Evolutionary conservation across 2,797 vertebrate species (phyloP), one percentile per base, ranked within the genome.

Genomic region (Malacoraja senta): DNA sequence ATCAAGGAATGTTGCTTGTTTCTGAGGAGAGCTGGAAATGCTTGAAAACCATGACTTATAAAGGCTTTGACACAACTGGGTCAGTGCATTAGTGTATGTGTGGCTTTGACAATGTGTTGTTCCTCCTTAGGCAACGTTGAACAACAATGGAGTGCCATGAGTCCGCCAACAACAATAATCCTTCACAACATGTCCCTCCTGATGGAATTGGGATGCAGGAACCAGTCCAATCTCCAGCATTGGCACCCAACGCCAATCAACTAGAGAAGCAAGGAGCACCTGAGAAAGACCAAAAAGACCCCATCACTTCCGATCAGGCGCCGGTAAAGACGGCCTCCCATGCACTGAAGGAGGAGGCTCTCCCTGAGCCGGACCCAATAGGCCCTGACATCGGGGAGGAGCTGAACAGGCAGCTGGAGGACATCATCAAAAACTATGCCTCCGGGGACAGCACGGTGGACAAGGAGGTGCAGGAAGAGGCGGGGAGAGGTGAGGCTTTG

Each of bases 401-500:
- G 95, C 93, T 99, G 94, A 96, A 94, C 93, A 95, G 94, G 44
- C 97, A 97, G 93, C 96, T 99, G 95, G 97, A 99, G 93, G 97
- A 98, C 94, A 99, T 99, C 94, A 96, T 99, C 94, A 96, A 96
- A 93, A 97, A 95, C 0, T 97, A 99, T 0, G 96, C 97, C 21
- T 96, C 97, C 1, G 96, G 96, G 0, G 93, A 93, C 0, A 93
- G 94, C 12, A 76, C 96, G 53, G 86, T 95, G 93, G 96, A 97
- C 92, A 94, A 94, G 93, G 97, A 96, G 93, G 95, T 32, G 0
- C 0, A 76, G 0, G 0, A 86, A 79, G 94, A 93, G 58, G 38
- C 93, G 0, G 96, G 96, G 24, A 96, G 95, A 79, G 94, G 93
- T 92, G 96, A 96, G 8, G 71, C 86, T 0, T 93, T 93, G 0